These are phyloP conservation scores for Erebia palarica DNA, from an alignment of 2,888 invertebrate species.

Conservation along the genomic window DNA sequence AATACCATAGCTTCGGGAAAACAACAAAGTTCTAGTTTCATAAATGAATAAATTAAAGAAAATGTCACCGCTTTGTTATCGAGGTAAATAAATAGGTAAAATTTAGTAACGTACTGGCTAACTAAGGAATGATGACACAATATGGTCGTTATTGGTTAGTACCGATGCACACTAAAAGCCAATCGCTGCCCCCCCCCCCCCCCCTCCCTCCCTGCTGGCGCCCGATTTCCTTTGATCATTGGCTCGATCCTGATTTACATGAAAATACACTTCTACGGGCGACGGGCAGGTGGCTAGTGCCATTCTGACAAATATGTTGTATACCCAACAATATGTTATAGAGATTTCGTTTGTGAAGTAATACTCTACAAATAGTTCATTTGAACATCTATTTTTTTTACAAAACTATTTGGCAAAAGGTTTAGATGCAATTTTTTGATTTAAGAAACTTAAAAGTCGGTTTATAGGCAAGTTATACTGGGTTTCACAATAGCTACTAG, in stretches of 20 bases:
- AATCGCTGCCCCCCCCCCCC: neutral
- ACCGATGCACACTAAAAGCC: neutral
- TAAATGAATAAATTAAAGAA: too few species aligned
- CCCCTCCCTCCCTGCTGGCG: neutral
- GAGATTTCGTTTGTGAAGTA: neutral
- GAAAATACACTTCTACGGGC: constrained; percentile 13
- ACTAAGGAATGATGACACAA: neutral
- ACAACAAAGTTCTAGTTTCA: too few species aligned
- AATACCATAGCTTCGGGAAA: too few species aligned
- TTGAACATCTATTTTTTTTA: neutral
- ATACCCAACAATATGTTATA: neutral
- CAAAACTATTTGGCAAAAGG: neutral
- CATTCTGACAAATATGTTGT: constrained; percentile 11
- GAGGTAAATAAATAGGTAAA: too few species aligned
- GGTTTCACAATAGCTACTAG: too few species aligned
- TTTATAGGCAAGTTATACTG: too few species aligned
- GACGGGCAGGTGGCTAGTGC: neutral
- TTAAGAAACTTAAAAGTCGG: too few species aligned
- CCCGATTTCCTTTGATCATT: constrained; percentile 11
- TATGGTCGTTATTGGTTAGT: constrained; percentile 5
- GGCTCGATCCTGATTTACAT: constrained; percentile 14
- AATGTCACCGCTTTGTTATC: too few species aligned
- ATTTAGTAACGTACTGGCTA: neutral
- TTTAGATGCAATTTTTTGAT: too few species aligned
- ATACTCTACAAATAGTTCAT: neutral